phyloP scores from a whole-genome alignment of 2,113 vertebrate species.

The Bungarus multicinctus region DNA sequence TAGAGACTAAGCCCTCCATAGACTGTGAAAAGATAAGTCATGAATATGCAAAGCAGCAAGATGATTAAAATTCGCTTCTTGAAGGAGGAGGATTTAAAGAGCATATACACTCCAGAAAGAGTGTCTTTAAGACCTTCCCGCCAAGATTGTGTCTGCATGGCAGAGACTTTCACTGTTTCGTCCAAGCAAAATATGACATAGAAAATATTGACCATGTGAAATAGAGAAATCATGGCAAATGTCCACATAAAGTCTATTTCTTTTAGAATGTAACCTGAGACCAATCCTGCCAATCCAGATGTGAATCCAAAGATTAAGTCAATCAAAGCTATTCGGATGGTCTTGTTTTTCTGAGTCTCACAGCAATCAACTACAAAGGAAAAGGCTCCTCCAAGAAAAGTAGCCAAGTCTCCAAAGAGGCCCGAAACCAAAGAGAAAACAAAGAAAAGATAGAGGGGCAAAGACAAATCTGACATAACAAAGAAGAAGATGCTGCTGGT shows the following conservation, averaged over 20 bases:
- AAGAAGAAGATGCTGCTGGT: conserved; percentile 69
- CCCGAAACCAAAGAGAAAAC: conserved; percentile 72
- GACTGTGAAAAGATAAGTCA: conserved; percentile 72
- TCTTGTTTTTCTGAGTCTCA: conserved; percentile 78
- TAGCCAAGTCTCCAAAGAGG: conserved; percentile 82
- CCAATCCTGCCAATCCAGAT: conserved; percentile 80
- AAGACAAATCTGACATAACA: conserved; percentile 76
- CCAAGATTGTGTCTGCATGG: conserved; percentile 50
- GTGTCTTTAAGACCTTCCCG: conserved; percentile 67
- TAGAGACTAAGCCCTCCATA: conserved; percentile 74
- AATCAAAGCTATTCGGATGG: conserved; percentile 83
- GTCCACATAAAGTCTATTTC: conserved; percentile 85
- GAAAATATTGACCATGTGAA: conserved; percentile 72
- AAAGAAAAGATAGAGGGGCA: conserved; percentile 81
- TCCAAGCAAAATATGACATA: conserved; percentile 84
- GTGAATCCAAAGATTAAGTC: conserved; percentile 88
- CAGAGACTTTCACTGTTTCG: conserved; percentile 69
- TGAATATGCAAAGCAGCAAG: conserved; percentile 78
- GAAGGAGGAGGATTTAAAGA: conserved; percentile 73
- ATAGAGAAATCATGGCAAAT: conserved; percentile 71
- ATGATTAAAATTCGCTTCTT: conserved; percentile 67
- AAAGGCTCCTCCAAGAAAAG: conserved; percentile 87
- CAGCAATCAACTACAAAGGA: conserved; percentile 88
- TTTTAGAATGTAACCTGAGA: conserved; percentile 86
- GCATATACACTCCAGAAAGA: conserved; percentile 71